A percentile compares a stretch with the other conserved stretches of the same genome.
Evolutionary conservation across 2,888 invertebrate species (phyloP).

Genomic region (Spialia ferax): DNA sequence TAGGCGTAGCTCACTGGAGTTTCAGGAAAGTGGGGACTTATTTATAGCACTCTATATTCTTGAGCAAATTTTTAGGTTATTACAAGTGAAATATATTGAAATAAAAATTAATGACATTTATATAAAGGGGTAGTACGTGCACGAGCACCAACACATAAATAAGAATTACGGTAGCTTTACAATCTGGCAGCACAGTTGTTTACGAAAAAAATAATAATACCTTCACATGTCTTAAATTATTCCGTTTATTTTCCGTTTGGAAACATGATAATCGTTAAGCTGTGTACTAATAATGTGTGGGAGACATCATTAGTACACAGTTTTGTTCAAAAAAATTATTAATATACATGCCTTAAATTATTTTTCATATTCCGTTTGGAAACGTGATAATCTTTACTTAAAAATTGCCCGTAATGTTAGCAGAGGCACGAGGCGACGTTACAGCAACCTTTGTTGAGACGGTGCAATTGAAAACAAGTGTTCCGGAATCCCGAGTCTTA

Average conservation of each 20-base stretch:
- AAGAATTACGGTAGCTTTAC: too few species aligned
- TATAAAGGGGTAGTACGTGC: too few species aligned
- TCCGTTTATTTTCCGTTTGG: too few species aligned
- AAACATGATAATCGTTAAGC: too few species aligned
- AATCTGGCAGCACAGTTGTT: too few species aligned
- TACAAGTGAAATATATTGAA: neutral
- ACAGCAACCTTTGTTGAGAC: conserved; percentile 25
- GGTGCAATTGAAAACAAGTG: conserved; percentile 49
- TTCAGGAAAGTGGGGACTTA: neutral
- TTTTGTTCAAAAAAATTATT: neutral
- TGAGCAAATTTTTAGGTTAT: neutral
- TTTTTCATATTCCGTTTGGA: neutral
- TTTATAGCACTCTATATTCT: neutral
- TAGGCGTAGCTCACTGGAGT: neutral
- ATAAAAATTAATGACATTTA: too few species aligned
- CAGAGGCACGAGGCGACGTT: conserved; percentile 25
- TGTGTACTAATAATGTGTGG: too few species aligned
- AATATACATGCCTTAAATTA: neutral
- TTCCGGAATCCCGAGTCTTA: conserved; percentile 50
- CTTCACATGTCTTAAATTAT: too few species aligned
- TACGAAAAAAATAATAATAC: too few species aligned
- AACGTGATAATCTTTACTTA: conserved; percentile 3
- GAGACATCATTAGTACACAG: too few species aligned
- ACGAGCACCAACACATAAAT: too few species aligned
- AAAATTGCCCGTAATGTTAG: conserved; percentile 24